Evolutionary conservation across 30 jellyfish, hydroid and myxozoan species (phyloP), one percentile per base, ranked within the genome.

Genomic region (Chironex yamaguchii): DNA sequence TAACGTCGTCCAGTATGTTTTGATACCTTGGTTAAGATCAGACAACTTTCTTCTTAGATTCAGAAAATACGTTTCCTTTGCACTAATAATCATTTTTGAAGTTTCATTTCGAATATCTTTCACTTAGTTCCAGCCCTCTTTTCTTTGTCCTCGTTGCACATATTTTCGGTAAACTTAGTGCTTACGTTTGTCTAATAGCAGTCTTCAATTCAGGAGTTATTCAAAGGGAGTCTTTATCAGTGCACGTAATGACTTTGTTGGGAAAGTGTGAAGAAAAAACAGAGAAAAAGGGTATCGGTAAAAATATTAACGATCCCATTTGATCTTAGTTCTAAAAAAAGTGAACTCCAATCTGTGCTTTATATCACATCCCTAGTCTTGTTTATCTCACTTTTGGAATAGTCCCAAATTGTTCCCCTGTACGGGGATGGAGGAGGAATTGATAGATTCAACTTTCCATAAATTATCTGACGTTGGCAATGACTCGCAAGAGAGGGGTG

Each of bases 381-480:
- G 79, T 65, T 65, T 65, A 2, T 27, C 30, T 33, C 67, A 4
- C 33, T 30, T 68, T 68, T 68, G 3, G 82, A 3, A 20, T 68
- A 68, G 36, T 68, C 89, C 89, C 89, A 78, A n/a, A 78, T 34
- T 4, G 81, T 78, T 34, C 89, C 34, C 27, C 63, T 78, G 49
- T 78, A 78, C 2, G 89, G 89, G 20, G 89, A 80, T 52, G 89
- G 89, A 62, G 82, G 29, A 3, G 88, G 88, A 9, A 49, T 25
- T 17, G 88, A 75, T 27, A 49, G 29, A 52, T 75, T 75, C 62
- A 67, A 25, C 21, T 24, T 67, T 32, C 81, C 70, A 67, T 67
- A 29, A 30, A 67, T 29, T 3, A 75, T 23, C 34, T 75, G 88
- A 34, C 53, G 88, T 26, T 75, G 88, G 71, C 79, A 75, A 30